These are phyloP conservation scores for Dermochelys coriacea DNA, from an alignment of 2,797 vertebrate species.

Conservation along the genomic window DNA sequence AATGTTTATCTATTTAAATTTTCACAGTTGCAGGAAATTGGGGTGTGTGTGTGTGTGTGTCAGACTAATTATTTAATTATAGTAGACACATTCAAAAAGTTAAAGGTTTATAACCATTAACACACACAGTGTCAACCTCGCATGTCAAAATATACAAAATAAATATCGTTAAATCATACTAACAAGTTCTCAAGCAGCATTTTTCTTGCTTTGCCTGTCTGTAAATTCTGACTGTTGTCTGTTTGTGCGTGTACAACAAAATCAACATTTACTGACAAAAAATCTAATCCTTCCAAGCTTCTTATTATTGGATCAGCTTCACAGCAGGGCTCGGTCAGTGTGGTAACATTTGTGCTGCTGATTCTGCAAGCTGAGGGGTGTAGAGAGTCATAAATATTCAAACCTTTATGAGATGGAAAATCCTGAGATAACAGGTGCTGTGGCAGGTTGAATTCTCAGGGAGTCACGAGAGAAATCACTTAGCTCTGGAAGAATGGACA, in stretches of 20 bases:
- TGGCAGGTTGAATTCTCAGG: not conserved
- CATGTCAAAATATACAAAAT: not conserved
- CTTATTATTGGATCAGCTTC: not conserved
- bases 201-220: not conserved
- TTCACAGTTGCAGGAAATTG: not conserved
- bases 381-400: not conserved
- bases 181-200: not conserved
- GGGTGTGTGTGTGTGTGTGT: not conserved
- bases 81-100: not conserved
- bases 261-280: not conserved
- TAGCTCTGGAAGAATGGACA: not conserved
- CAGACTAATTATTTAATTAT: not conserved
- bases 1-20: not conserved
- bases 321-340: not conserved
- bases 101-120: not conserved
- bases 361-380: not conserved
- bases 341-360: rapidly evolving
- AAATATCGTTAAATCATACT: not conserved
- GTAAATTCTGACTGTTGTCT: not conserved
- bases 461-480: not conserved
- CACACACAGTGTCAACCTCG: not conserved
- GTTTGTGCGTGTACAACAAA: not conserved
- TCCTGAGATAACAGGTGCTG: not conserved
- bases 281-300: not conserved
- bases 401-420: not conserved